A percentile compares a stretch with the other conserved stretches of the same genome.
These are phyloP conservation scores for Dryadula phaetusa DNA, from an alignment of 2,888 invertebrate genomes.

Conservation along the genomic window DNA sequence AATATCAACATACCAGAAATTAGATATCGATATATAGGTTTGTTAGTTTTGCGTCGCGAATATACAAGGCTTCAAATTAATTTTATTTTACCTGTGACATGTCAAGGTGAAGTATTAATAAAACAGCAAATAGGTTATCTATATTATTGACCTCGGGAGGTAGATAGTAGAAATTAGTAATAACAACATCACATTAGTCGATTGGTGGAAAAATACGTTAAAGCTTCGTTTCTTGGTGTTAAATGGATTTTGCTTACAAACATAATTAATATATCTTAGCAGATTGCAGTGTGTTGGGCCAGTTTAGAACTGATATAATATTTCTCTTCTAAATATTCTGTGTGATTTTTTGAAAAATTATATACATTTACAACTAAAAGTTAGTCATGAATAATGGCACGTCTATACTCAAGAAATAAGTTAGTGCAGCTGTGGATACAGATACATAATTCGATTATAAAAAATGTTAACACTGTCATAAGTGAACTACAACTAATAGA, in stretches of 20 bases:
- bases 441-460: conserved; percentile 44
- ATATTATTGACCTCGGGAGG: conserved; percentile 46
- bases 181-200: conserved; percentile 38
- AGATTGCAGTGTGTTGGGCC: conserved; percentile 36
- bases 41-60: background rate
- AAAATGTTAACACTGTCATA: conserved; percentile 52
- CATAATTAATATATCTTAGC: conserved; percentile 30
- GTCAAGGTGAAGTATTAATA: conserved; percentile 26
- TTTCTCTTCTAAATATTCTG: conserved; percentile 32
- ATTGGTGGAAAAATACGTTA: conserved; percentile 39
- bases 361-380: conserved; percentile 41
- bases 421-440: conserved; percentile 59
- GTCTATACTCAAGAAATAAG: conserved; percentile 68
- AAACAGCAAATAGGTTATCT: conserved; percentile 34
- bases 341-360: conserved; percentile 33
- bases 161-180: conserved; percentile 45
- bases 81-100: conserved; percentile 6
- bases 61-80: conserved; percentile 11
- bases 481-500: conserved; percentile 58
- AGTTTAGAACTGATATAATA: conserved; percentile 30
- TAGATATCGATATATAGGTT: background rate
- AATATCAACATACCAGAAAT: background rate
- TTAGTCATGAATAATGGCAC: conserved; percentile 64
- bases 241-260: conserved; percentile 35
- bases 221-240: conserved; percentile 48